Evolutionary conservation across 2,888 invertebrate genomes (phyloP).

Genomic region (Crematogaster levior): DNA sequence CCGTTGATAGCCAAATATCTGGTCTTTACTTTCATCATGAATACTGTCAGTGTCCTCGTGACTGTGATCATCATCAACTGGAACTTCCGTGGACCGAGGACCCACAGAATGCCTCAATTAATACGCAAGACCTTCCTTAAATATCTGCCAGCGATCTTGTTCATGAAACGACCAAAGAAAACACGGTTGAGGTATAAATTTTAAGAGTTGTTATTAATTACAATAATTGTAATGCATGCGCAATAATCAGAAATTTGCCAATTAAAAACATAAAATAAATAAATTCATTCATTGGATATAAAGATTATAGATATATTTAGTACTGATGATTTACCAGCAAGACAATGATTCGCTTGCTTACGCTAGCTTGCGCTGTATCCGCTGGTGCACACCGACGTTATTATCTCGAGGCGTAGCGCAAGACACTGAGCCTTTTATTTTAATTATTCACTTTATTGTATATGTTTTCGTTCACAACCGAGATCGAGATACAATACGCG

Average conservation of each 20-base stretch:
- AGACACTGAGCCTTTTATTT: no score
- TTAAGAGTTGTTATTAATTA: neutral
- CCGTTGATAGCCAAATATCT: conserved; percentile 99
- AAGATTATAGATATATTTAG: neutral
- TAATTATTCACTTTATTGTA: no score
- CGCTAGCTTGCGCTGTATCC: no score
- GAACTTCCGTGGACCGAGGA: conserved; percentile 99
- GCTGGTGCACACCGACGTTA: no score
- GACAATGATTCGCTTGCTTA: no score
- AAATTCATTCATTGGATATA: neutral
- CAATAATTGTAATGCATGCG: neutral
- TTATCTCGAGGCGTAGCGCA: no score
- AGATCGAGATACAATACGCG: no score
- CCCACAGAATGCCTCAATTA: conserved; percentile 97
- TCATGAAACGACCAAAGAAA: conserved; percentile 98
- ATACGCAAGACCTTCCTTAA: conserved; percentile 96
- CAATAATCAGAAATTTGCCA: neutral
- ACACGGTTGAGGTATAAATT: conserved; percentile 90
- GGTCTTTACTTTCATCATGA: conserved; percentile 99
- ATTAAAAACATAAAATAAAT: neutral
- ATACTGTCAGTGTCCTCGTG: conserved; percentile 99
- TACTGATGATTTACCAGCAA: no score
- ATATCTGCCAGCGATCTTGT: conserved; percentile 95
- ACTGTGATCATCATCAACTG: conserved; percentile 99
- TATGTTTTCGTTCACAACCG: no score